Conservation (phyloP, 2,888 invertebrate species). For the Lochmaea capreae region DNA sequence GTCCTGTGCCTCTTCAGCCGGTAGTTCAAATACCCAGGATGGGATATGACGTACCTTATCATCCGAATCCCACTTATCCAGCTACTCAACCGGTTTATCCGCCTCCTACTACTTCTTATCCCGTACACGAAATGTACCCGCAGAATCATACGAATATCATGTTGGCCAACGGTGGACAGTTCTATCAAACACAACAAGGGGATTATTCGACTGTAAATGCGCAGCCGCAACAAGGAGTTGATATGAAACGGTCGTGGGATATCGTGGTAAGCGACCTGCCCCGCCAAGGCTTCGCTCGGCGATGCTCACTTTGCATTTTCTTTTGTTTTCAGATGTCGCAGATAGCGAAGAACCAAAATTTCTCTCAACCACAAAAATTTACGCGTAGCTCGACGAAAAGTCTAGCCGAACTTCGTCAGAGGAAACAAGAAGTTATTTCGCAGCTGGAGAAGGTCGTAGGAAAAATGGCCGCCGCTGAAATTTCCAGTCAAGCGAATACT, state of each 20-base stretch:
- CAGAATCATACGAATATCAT: slow-evolving; percentile 49
- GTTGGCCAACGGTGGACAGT: slow-evolving; percentile 58
- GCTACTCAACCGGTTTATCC: slow-evolving; percentile 39
- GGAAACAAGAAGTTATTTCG: slow-evolving; percentile 72
- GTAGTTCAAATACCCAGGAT: slow-evolving; percentile 60
- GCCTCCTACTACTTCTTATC: slow-evolving; percentile 35
- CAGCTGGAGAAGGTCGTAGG: slow-evolving; percentile 73
- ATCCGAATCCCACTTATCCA: slow-evolving; percentile 49
- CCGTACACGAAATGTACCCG: slow-evolving; percentile 50
- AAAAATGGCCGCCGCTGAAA: slow-evolving; percentile 64
- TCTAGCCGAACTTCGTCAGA: slow-evolving; percentile 71
- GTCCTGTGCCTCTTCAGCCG: slow-evolving; percentile 59
- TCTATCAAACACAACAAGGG: slow-evolving; percentile 56
- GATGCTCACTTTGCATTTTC: too few species aligned
- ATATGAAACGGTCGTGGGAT: slow-evolving; percentile 54
- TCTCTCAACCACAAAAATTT: slow-evolving; percentile 46
- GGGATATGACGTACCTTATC: slow-evolving; percentile 60
- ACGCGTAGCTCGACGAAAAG: slow-evolving; percentile 66
- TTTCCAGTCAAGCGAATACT: slow-evolving; percentile 62
- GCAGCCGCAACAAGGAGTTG: slow-evolving; percentile 40
- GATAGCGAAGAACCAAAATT: slow-evolving; percentile 54
- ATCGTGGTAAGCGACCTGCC: slow-evolving; percentile 50
- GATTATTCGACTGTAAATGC: slow-evolving; percentile 42
- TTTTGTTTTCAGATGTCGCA: slow-evolving; percentile 36
- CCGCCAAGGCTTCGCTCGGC: too few species aligned